Conservation (phyloP, 1,140 invertebrate genomes). For the Drosophila nigromelanica region DNA sequence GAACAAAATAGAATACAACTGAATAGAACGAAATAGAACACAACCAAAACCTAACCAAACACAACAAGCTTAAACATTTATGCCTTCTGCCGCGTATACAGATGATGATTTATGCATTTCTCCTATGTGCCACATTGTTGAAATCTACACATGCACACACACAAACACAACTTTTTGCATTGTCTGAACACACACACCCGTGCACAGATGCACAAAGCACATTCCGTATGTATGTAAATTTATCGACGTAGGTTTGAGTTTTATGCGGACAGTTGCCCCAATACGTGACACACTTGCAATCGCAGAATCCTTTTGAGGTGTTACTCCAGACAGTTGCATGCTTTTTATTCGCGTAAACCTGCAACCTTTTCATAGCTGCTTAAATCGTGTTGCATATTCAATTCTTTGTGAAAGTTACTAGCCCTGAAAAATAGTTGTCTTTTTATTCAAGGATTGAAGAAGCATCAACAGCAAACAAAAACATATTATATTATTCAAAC, state of each 20-base stretch:
- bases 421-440: too few species aligned
- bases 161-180: background rate
- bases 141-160: conserved; percentile 28
- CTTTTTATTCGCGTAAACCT: background rate
- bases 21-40: conserved; percentile 36
- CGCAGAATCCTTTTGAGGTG: conserved; percentile 8
- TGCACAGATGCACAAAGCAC: background rate
- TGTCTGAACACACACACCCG: background rate
- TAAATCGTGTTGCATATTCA: conserved; percentile 4
- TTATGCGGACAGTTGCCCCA: conserved; percentile 38
- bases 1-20: conserved; percentile 39
- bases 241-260: conserved; percentile 25
- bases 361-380: conserved; percentile 3
- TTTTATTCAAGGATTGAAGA: too few species aligned
- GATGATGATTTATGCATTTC: conserved; percentile 73
- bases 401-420: background rate
- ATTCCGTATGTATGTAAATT: conserved; percentile 42
- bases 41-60: conserved; percentile 38
- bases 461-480: background rate
- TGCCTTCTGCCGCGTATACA: conserved; percentile 47
- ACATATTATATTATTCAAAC: too few species aligned
- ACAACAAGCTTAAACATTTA: conserved; percentile 70
- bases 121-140: conserved; percentile 73
- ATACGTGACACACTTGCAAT: conserved; percentile 38
- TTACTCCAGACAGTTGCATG: background rate